These are phyloP conservation scores for Ylistrum balloti DNA, from an alignment of 1,140 invertebrate genomes.

Conservation along the genomic window DNA sequence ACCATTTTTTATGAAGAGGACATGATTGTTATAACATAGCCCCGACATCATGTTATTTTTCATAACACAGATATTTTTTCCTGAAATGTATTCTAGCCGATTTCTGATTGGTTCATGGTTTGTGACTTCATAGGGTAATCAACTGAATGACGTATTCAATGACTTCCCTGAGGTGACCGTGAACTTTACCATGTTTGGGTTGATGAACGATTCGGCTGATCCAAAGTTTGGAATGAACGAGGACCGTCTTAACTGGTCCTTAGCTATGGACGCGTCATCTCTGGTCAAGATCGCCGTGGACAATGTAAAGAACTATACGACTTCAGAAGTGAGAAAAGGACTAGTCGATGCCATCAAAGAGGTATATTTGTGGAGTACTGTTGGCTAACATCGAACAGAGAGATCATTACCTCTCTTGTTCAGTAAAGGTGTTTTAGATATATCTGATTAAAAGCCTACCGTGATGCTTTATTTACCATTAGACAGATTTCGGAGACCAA, in stretches of 20 bases:
- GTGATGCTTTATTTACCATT: no score
- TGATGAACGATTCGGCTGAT: constrained; percentile 61
- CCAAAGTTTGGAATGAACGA: background rate
- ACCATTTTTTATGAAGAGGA: no score
- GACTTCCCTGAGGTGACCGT: constrained; percentile 72
- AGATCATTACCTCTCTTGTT: no score
- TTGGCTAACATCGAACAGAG: no score
- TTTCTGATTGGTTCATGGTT: no score
- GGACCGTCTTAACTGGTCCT: constrained; percentile 55
- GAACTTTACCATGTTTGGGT: constrained; percentile 76
- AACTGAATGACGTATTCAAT: constrained; percentile 65
- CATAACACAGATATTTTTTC: no score
- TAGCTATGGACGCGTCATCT: constrained; percentile 65
- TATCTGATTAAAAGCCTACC: no score
- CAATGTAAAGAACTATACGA: constrained; percentile 18
- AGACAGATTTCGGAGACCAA: no score
- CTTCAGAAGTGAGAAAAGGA: constrained; percentile 42
- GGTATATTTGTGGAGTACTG: constrained; percentile 56
- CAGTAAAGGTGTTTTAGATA: no score
- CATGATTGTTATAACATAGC: no score
- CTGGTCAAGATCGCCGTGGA: constrained; percentile 54
- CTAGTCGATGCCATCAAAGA: constrained; percentile 52
- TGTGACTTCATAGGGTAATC: constrained; percentile 67
- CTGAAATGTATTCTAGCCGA: no score
- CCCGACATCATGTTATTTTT: no score